Evolutionary conservation across 2,113 vertebrate species (phyloP), one percentile per base, ranked within the genome.

Genomic region (Hippocampus guttulatus): DNA sequence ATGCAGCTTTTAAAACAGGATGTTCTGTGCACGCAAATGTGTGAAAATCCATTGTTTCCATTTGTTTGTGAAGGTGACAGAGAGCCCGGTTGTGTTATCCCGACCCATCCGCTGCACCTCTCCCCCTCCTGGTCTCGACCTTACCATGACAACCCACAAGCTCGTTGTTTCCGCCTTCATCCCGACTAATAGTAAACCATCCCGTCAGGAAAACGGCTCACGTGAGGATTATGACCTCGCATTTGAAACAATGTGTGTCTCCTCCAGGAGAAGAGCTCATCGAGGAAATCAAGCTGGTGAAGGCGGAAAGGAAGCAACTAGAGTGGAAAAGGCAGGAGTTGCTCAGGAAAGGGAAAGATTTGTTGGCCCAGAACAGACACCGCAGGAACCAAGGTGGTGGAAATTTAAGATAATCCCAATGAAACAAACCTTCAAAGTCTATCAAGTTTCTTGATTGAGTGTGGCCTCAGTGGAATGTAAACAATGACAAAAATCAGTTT

Each of bases 271-370:
- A 91, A 68, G 89, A 92, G 47, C 84, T 94, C 57, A 86, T 80
- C 3, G 84, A 93, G 78, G 91, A 95, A 78, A 85, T 96, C 70
- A 91, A 92, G 75, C 81, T 92, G 80, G 88, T 90, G 67, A 94
- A 91, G 85, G 90, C 88, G 75, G 90, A 95, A 81, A 93, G 94
- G 84, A 93, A 82, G 72, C 84, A 89, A 43, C 89, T 95, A 74
- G 95, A 95, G 86, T 93, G 88, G 87, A 91, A 54, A 7, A 94
- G 93, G 81, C 92, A 95, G 79, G 93, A 96, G 64, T 81, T 96
- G 76, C 77, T 95, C 0, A 93, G 90, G 77, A 95, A 92, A 82
- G 92, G 86, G 27, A 95, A 94, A 87, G 91, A 85, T 33, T 81
- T 96, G 10, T 75, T 95, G 88, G 91, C 94, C 67, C 92, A 94